Evolutionary conservation across 1,140 invertebrate species (phyloP).

Genomic region (Drosophila pseudoobscura): DNA sequence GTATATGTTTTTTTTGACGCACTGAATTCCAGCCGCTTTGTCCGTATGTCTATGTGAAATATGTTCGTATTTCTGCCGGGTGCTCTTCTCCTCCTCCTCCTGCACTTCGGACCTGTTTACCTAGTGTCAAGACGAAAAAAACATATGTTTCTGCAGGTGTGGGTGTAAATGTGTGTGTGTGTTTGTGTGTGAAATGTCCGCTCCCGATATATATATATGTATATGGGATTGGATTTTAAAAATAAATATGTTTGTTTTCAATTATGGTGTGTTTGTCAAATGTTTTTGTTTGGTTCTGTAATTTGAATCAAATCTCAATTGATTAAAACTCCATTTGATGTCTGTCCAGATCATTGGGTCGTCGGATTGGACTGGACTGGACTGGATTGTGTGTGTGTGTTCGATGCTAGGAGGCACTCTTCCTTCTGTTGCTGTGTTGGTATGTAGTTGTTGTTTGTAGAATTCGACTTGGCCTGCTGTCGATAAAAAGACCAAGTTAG

Average conservation of each 20-base stretch:
- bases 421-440: constrained; percentile 22
- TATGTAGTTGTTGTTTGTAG: constrained; percentile 29
- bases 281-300: constrained; percentile 22
- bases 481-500: constrained; percentile 62
- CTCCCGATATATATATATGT: constrained; percentile 15
- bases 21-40: constrained; percentile 27
- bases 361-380: constrained; percentile 18
- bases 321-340: constrained; percentile 41
- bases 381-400: background rate
- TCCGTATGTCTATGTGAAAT: constrained; percentile 47
- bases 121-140: constrained; percentile 30
- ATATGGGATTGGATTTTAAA: constrained; percentile 30
- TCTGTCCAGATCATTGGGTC: constrained; percentile 40
- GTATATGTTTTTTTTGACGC: constrained; percentile 48
- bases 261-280: constrained; percentile 53
- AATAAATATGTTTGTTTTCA: constrained; percentile 57
- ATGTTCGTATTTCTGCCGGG: constrained; percentile 24
- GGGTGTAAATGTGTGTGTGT: constrained; percentile 36
- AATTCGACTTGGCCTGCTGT: constrained; percentile 59
- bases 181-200: constrained; percentile 13
- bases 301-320: constrained; percentile 72
- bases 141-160: constrained; percentile 40
- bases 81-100: constrained; percentile 39
- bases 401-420: constrained; percentile 1
- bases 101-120: constrained; percentile 56